Conservation (phyloP, 2,888 invertebrate genomes). For the Drosophila helvetica region DNA sequence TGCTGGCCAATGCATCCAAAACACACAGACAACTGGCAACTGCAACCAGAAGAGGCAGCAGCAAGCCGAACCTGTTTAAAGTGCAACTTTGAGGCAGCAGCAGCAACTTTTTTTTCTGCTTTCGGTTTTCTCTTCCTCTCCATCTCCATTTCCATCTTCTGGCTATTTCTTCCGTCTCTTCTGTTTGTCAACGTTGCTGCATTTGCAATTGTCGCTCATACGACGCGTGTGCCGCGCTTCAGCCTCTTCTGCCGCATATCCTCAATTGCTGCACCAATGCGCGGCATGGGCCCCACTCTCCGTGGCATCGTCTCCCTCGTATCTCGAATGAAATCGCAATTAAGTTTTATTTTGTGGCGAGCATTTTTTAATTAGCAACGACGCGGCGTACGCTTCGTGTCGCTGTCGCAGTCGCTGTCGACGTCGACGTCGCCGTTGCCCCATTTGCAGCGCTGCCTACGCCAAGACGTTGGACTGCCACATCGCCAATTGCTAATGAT, state of each 20-base stretch:
- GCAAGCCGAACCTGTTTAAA: constrained; percentile 62
- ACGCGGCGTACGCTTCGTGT: constrained; percentile 61
- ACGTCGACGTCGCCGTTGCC: constrained; percentile 9
- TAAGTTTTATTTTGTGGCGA: constrained; percentile 80
- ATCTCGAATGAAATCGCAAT: constrained; percentile 80
- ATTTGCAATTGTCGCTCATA: constrained; percentile 50
- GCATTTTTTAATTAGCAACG: constrained; percentile 79
- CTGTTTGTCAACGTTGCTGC: constrained; percentile 20
- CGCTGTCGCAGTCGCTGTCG: constrained; percentile 36
- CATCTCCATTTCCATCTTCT: background rate
- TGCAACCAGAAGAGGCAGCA: constrained; percentile 27
- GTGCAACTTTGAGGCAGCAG: constrained; percentile 60
- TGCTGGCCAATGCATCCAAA: no score
- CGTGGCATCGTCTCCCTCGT: constrained; percentile 42
- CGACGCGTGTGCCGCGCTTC: constrained; percentile 46
- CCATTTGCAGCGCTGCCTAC: constrained; percentile 48
- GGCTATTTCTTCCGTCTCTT: constrained; percentile 10
- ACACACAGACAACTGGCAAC: no score
- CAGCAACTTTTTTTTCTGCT: constrained; percentile 4
- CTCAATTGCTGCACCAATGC: constrained; percentile 62
- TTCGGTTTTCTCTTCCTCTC: constrained; percentile 15
- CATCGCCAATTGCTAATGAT: constrained; percentile 54
- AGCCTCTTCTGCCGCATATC: constrained; percentile 20
- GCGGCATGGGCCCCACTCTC: constrained; percentile 22
- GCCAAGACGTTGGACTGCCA: constrained; percentile 6